These are phyloP conservation scores for Archilochus colubris DNA, from an alignment of 2,113 vertebrate species.

Conservation along the genomic window DNA sequence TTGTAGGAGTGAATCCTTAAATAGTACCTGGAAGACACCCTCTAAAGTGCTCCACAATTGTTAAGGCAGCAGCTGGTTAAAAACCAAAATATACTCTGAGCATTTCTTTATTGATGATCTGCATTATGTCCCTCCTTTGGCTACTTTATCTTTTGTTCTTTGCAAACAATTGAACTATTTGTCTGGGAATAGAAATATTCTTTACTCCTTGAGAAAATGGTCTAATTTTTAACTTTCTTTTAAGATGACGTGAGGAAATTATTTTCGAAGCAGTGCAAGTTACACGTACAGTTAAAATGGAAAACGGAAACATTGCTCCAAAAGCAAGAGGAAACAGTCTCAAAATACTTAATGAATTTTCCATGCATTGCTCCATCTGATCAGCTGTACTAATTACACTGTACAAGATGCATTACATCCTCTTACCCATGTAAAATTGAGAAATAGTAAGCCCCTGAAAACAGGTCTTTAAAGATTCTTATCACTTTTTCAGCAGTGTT, in stretches of 20 bases:
- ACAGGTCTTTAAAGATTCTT: not conserved
- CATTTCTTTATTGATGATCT: not conserved
- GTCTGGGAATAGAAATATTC: not conserved
- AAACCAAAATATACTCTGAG: not conserved
- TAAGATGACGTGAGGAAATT: not conserved
- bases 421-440: not conserved
- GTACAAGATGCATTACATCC: not conserved
- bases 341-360: constrained; percentile 22
- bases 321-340: not conserved
- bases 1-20: not conserved
- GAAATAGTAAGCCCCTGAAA: not conserved
- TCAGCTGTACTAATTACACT: not conserved
- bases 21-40: not conserved
- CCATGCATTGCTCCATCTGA: constrained; percentile 6
- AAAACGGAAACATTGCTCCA: constrained; percentile 20
- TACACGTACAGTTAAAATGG: not conserved
- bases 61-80: not conserved
- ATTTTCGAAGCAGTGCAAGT: not conserved
- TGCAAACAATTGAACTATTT: constrained; percentile 5
- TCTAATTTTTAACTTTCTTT: not conserved
- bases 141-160: not conserved
- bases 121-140: not conserved
- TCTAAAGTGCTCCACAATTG: not conserved
- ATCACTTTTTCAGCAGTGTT: not conserved
- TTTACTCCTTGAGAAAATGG: not conserved